These are phyloP conservation scores for Macheiramphus alcinus DNA, from an alignment of 2,113 vertebrate genomes.

Conservation along the genomic window DNA sequence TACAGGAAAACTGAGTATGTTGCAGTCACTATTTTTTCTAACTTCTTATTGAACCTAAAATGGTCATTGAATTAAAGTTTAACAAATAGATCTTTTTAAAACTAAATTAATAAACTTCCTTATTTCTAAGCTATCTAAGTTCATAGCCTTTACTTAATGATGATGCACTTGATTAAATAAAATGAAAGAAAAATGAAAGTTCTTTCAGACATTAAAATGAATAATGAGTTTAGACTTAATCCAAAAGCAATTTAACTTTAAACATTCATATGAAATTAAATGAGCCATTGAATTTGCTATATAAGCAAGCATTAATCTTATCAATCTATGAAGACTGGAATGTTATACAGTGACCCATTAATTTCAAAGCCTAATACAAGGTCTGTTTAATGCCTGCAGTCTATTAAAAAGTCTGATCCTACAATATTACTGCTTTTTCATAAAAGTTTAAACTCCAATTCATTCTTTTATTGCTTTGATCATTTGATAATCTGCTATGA, in stretches of 20 bases:
- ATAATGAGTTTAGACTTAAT: conserved; percentile 86
- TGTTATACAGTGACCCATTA: conserved; percentile 82
- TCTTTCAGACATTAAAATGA: conserved; percentile 81
- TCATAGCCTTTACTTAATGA: conserved; percentile 76
- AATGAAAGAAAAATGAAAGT: conserved; percentile 83
- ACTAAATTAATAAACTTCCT: conserved; percentile 75
- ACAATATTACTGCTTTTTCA: conserved; percentile 76
- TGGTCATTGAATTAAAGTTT: conserved; percentile 58
- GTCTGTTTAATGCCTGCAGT: conserved; percentile 79
- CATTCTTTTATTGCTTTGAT: conserved; percentile 70
- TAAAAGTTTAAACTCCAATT: conserved; percentile 70
- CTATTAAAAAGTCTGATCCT: conserved; percentile 81
- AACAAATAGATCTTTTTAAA: conserved; percentile 70
- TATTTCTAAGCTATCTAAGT: conserved; percentile 69
- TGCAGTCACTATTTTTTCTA: conserved; percentile 35
- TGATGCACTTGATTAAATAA: conserved; percentile 81
- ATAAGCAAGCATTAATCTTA: conserved; percentile 88
- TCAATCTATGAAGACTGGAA: conserved; percentile 78
- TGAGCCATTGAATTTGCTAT: conserved; percentile 87
- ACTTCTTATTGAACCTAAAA: conserved; percentile 38
- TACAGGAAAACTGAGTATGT: not conserved
- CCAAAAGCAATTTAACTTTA: conserved; percentile 87
- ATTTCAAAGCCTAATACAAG: conserved; percentile 81
- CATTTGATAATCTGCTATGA: conserved; percentile 69
- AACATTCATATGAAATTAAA: conserved; percentile 88